Evolutionary conservation across 2,888 invertebrate species (phyloP).

Genomic region (Drepanosiphum platanoidis): DNA sequence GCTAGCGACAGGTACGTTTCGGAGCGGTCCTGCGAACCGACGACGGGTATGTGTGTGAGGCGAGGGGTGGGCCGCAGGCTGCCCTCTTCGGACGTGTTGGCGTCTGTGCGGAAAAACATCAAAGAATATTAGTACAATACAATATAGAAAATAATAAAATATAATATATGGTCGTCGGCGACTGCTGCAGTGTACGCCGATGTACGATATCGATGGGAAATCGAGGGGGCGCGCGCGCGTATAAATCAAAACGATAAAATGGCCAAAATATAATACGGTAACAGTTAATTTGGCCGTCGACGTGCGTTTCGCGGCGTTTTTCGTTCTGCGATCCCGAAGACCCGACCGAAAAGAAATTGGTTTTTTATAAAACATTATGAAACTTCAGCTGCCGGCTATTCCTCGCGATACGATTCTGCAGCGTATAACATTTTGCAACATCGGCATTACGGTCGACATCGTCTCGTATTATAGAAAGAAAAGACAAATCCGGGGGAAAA

Average conservation of each 20-base stretch:
- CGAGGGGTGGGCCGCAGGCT: constrained; percentile 65
- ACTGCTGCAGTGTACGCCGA: neutral
- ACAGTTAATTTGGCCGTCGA: neutral
- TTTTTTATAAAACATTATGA: too few relatives aligned
- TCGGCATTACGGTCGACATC: too few relatives aligned
- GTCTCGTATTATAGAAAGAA: too few relatives aligned
- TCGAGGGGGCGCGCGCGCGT: neutral
- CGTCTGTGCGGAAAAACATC: constrained; percentile 22
- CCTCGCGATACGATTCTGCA: too few relatives aligned
- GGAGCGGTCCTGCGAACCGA: constrained; percentile 77
- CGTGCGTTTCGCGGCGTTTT: neutral
- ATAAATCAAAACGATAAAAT: neutral
- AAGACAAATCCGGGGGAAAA: too few relatives aligned
- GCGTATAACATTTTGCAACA: too few relatives aligned
- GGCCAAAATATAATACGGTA: too few relatives aligned
- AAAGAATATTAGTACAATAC: neutral
- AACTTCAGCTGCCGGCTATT: too few relatives aligned
- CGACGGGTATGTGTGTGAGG: constrained; percentile 81
- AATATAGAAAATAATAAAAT: too few relatives aligned
- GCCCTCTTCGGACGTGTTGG: constrained; percentile 56
- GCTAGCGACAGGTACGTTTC: constrained; percentile 81
- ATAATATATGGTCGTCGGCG: neutral
- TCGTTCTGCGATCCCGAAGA: too few relatives aligned
- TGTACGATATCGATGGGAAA: neutral
- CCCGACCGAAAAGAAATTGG: too few relatives aligned